Conservation (phyloP, 1,140 invertebrate species). For the Hycleus cichorii region DNA sequence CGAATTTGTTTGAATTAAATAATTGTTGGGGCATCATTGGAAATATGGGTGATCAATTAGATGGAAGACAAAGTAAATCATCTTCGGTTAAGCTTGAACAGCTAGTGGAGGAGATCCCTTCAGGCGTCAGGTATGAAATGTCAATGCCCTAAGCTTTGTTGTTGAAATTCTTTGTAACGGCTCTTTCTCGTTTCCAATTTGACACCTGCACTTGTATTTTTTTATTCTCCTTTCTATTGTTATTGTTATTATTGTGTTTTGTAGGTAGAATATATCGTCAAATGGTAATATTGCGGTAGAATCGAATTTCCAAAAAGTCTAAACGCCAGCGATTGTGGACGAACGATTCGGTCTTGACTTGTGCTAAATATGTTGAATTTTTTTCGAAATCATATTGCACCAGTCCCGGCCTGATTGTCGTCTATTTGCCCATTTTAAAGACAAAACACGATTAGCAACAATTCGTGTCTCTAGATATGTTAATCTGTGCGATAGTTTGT, state of each 20-base stretch:
- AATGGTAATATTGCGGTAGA: too few species aligned
- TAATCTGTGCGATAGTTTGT: too few species aligned
- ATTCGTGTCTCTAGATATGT: too few species aligned
- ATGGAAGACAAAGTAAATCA: too few species aligned
- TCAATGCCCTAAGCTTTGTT: constrained; percentile 26
- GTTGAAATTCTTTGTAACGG: constrained; percentile 27
- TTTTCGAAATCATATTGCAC: constrained; percentile 32
- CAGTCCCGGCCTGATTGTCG: constrained; percentile 32
- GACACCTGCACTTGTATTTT: constrained; percentile 10
- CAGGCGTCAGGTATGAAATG: constrained; percentile 24
- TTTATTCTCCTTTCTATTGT: too few species aligned
- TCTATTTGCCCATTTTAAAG: not conserved
- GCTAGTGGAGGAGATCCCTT: constrained; percentile 20
- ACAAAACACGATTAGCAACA: too few species aligned
- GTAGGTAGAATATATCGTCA: too few species aligned
- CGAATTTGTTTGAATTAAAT: too few species aligned
- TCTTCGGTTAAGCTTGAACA: constrained; percentile 1
- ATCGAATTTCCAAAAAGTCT: too few species aligned
- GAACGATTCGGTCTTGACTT: constrained; percentile 24
- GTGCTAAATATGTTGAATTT: constrained; percentile 24
- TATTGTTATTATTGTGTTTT: too few species aligned
- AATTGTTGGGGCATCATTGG: too few species aligned
- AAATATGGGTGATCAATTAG: too few species aligned
- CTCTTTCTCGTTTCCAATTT: constrained; percentile 21
- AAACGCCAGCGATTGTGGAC: not conserved